Base-by-base conservation (phyloP, 2,888 invertebrate species). In the Netelia virgata region DNA sequence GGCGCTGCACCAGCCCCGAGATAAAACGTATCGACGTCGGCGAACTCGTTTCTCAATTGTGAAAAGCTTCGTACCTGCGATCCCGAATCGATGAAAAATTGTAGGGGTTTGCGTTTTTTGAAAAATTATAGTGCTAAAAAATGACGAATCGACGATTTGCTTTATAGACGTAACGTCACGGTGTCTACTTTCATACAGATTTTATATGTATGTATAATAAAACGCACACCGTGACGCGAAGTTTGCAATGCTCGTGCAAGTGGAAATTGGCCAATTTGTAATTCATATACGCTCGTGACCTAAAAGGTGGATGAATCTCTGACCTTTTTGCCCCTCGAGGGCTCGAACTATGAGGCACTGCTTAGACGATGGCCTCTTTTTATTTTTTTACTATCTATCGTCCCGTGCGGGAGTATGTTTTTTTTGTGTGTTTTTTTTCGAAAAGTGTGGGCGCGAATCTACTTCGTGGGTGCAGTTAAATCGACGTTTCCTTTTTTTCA, bases 21-120 rank as follows among this genome's bases (percentile, higher is more conserved):
- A 93, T 98, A 98, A 94, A 98, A 98, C 3, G 98, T 98, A 92
- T 98, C 98, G 75, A 98, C 96, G 90, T 98, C 98, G 14, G 97
- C 97, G 91, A 98, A 98, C 92, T 98, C 98, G 93, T 98, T 98
- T 68, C 98, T 96, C 74, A 99, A 94, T 91, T 98, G 98, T 0
- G 98, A 98, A 93, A 98, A 99, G 93, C 98, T 98, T 89, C 98
- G 95, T 2, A 98, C 97, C 98, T 97, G 92, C 1, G 86, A 77
- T 41, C 16, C 18, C 68, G 57, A 28, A 20, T 28, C 50, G 16
- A 64, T 11, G 18, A 70, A 64, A 53, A 81, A 14, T 76, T 11
- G 28, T 14, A 53, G 50, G n/a, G n/a, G n/a, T n/a, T n/a, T n/a
- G n/a, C n/a, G 9, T 8, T 61, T 23, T 61, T 23, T 16, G 18